Evolutionary conservation across 2,888 invertebrate species (phyloP), one percentile per base, ranked within the genome.

Genomic region (Agonopterix alstromeriana): DNA sequence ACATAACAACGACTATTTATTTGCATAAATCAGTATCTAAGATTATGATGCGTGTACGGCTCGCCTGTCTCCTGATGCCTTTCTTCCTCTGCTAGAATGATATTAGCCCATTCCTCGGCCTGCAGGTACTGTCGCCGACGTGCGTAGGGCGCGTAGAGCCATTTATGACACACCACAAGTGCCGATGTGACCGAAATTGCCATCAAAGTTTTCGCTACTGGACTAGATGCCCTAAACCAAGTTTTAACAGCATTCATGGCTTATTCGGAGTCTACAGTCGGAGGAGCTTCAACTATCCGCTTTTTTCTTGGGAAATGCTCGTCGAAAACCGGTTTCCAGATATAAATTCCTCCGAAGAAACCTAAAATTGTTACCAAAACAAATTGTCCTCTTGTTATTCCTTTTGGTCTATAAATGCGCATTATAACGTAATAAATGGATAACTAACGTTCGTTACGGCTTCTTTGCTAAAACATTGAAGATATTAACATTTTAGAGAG

Each of bases 241-340:
- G 52, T 58, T 44, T 56, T 58, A 10, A 80, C 0, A 8, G 49
- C 42, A 4, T 61, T 57, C 83, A 85, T 85, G 51, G 50, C 59
- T 70, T 58, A 63, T 60, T 63, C 43, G n/a, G 45, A 42, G 35
- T 55, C 51, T 10, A 17, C 11, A 40, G 43, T 36, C 10, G 42
- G 51, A 56, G 50, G 46, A 47, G 48, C 45, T 51, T 44, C 50
- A 50, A 58, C 47, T 51, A 9, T 36, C 10, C 40, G 46, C 51
- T 66, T 51, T 36, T 60, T 53, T 43, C 35, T 63, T 10, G 67
- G 66, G 54, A 63, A 77, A 53, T 65, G 63, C 4, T 82, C 75
- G 49, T 77, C 67, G 47, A 90, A 72, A 7, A 86, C 42, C 1
- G 90, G 90, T 61, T 74, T 82, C 90, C 90, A 90, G 58, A 90